Conservation (phyloP, 2,797 vertebrate species). For the Onychomys torridus region DNA sequence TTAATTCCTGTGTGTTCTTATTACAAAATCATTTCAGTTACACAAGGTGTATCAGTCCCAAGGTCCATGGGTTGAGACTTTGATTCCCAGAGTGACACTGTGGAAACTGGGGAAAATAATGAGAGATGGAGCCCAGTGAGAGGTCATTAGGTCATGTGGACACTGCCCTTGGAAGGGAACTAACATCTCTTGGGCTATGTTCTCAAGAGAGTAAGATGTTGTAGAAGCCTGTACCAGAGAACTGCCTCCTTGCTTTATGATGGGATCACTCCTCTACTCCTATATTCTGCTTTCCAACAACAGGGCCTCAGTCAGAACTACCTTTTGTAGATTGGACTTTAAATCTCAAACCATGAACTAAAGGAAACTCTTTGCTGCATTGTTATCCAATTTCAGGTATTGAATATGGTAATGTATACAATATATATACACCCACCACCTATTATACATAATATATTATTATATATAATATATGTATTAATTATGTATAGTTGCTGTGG, state of each 20-base stretch:
- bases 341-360: neutral
- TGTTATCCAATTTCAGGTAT: neutral
- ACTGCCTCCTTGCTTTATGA: neutral
- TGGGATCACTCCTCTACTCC: neutral
- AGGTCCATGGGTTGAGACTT: neutral
- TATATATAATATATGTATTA: neutral
- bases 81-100: neutral
- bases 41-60: neutral
- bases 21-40: neutral
- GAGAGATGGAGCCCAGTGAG: neutral
- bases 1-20: neutral
- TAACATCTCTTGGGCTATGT: neutral
- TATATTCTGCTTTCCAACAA: neutral
- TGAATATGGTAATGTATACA: neutral
- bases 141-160: neutral
- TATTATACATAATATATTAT: too few species aligned
- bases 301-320: neutral
- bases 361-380: too few species aligned
- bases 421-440: too few species aligned
- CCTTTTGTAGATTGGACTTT: neutral
- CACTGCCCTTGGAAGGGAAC: neutral
- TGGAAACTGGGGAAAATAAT: neutral
- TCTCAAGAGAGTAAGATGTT: neutral
- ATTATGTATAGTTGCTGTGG: too few species aligned
- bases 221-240: neutral